Evolutionary conservation across 2,113 vertebrate genomes (phyloP).

Genomic region (Turnix velox): DNA sequence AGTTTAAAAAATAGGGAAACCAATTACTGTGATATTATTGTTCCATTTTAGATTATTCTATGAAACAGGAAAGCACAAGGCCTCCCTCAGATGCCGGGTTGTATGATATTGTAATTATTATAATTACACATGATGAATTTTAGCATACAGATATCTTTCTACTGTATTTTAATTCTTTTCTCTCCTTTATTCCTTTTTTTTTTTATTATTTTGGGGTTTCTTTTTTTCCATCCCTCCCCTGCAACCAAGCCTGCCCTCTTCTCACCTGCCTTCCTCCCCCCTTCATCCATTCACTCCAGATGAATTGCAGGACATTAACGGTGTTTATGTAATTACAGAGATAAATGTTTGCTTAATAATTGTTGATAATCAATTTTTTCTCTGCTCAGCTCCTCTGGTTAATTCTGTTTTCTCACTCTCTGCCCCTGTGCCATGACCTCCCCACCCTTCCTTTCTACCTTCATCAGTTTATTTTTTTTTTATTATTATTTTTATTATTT

Average conservation of each 20-base stretch:
- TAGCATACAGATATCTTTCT: constrained; percentile 90
- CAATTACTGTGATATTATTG: constrained; percentile 71
- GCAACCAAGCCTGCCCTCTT: background rate
- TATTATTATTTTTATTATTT: constrained; percentile 22
- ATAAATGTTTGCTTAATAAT: constrained; percentile 85
- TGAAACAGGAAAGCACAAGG: constrained; percentile 86
- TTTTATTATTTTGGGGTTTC: no score
- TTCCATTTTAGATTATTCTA: constrained; percentile 68
- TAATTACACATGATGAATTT: constrained; percentile 89
- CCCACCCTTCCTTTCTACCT: constrained; percentile 5
- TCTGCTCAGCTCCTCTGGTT: constrained; percentile 33
- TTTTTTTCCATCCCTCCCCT: background rate
- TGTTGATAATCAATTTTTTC: constrained; percentile 72
- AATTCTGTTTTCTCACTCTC: constrained; percentile 40
- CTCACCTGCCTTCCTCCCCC: background rate
- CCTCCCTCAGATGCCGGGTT: constrained; percentile 83
- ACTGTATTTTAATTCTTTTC: constrained; percentile 83
- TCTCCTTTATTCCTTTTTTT: no score
- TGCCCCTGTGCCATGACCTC: constrained; percentile 19
- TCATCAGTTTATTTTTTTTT: constrained; percentile 20
- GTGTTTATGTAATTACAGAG: constrained; percentile 85
- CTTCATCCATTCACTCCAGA: constrained; percentile 24
- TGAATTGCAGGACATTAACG: constrained; percentile 74
- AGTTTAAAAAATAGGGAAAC: constrained; percentile 2
- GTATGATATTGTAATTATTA: constrained; percentile 91